Conservation (phyloP, 2,113 vertebrate species). For the Carassius carassius region DNA sequence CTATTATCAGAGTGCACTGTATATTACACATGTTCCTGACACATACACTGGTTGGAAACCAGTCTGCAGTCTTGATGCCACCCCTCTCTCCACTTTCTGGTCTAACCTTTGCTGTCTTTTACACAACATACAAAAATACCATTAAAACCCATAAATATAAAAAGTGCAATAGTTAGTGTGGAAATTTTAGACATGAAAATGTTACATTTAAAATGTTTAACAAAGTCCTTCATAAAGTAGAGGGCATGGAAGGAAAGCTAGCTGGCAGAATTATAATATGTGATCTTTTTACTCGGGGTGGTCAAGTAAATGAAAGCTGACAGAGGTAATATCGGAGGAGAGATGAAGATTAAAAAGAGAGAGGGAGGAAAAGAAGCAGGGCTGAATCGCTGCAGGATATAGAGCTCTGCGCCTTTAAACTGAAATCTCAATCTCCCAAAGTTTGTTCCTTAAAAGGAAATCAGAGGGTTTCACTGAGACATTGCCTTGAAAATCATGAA, state of each 20-base stretch:
- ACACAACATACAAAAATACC: background rate
- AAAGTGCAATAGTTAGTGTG: background rate
- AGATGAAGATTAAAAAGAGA: conserved; percentile 59
- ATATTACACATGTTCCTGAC: background rate
- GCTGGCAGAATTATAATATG: conserved; percentile 69
- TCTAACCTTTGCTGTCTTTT: background rate
- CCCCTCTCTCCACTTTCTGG: background rate
- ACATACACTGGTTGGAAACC: background rate
- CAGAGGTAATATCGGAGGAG: conserved; percentile 72
- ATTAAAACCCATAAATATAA: background rate
- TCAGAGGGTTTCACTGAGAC: conserved; percentile 72
- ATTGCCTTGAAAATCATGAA: conserved; percentile 79
- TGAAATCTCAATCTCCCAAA: conserved; percentile 74
- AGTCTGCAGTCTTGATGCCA: background rate
- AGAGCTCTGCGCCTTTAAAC: conserved; percentile 72
- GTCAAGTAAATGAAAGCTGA: conserved; percentile 75
- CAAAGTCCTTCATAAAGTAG: conserved; percentile 66
- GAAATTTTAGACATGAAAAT: background rate
- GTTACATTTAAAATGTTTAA: conserved; percentile 63
- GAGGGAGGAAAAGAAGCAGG: conserved; percentile 22
- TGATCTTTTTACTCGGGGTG: conserved; percentile 68
- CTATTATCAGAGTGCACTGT: background rate
- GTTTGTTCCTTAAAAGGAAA: conserved; percentile 82
- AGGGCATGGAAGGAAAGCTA: conserved; percentile 62
- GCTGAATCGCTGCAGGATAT: conserved; percentile 59